Base-by-base conservation (phyloP, 2,888 invertebrate genomes). In the Choreutis nemorana region DNA sequence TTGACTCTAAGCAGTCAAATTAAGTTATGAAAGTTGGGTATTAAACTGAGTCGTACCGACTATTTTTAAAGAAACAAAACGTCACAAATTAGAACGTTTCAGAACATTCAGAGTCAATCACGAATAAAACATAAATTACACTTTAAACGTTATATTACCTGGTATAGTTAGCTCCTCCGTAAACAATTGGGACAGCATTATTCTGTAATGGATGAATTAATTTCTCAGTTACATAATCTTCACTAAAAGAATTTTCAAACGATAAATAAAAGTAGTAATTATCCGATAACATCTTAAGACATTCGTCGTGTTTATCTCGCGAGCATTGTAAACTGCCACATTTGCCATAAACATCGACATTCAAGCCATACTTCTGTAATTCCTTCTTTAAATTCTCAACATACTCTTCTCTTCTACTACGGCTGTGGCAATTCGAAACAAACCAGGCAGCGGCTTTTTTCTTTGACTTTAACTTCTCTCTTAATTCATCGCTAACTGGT, bases 111-210 rank as follows among this genome's bases (percentile, higher is more conserved):
- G n/a, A n/a, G n/a, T n/a, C n/a, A n/a, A n/a, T n/a, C n/a, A n/a
- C n/a, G n/a, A n/a, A n/a, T n/a, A n/a, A n/a, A n/a, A n/a, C n/a
- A n/a, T n/a, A n/a, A n/a, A n/a, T n/a, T n/a, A n/a, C n/a, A n/a
- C n/a, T n/a, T n/a, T n/a, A n/a, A n/a, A n/a, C n/a, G n/a, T 11
- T 24, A 24, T 4, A 9, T 11, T 26, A 26, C 26, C 26, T 26
- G 3, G 26, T 26, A 26, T 26, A 26, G 15, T 84, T 79, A 28
- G 82, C 83, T 18, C 81, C 83, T 9, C 87, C 87, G 63, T 81
- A 86, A n/a, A 87, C 87, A 21, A 87, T 82, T 1, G 87, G 87
- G n/a, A 87, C 61, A 6, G 84, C 75, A 44, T 83, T 75, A 55
- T 72, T 44, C 28, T 60, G 48, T 33, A 61, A 42, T 4, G 66